Evolutionary conservation across 2,888 invertebrate species (phyloP).

Genomic region (Cyaniris semiargus): DNA sequence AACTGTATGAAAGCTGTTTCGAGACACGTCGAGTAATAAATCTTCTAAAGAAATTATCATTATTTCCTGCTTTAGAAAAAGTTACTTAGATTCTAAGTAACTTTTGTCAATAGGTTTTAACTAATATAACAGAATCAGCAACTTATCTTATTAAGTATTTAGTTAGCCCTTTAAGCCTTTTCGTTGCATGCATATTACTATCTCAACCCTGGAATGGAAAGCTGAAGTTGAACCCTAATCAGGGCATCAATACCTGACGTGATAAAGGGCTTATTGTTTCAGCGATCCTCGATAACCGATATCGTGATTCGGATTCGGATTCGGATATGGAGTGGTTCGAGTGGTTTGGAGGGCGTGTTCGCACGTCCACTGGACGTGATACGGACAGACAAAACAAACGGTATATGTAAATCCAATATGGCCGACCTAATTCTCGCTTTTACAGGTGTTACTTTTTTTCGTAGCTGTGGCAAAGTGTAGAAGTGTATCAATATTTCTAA

Average conservation of each 20-base stretch:
- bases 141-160: too few relatives aligned
- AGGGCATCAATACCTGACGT: conserved; percentile 39
- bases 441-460: conserved; percentile 3
- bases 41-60: background rate
- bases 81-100: too few relatives aligned
- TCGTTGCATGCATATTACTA: background rate
- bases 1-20: background rate
- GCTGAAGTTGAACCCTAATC: conserved; percentile 38
- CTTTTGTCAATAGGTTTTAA: too few relatives aligned
- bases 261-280: conserved; percentile 46
- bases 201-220: background rate
- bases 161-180: background rate
- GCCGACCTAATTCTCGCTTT: conserved; percentile 18
- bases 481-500: background rate
- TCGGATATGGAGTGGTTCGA: conserved; percentile 46
- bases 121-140: too few relatives aligned
- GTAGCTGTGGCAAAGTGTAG: background rate
- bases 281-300: conserved; percentile 45
- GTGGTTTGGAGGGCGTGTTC: conserved; percentile 45
- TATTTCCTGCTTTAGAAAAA: too few relatives aligned
- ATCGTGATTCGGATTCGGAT: conserved; percentile 46
- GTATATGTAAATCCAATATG: conserved; percentile 26
- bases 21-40: background rate
- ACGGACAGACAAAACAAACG: conserved; percentile 45
- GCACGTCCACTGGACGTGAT: conserved; percentile 44